These are phyloP conservation scores for Drosophila mulleri DNA, from an alignment of 2,888 invertebrate species.

Conservation along the genomic window DNA sequence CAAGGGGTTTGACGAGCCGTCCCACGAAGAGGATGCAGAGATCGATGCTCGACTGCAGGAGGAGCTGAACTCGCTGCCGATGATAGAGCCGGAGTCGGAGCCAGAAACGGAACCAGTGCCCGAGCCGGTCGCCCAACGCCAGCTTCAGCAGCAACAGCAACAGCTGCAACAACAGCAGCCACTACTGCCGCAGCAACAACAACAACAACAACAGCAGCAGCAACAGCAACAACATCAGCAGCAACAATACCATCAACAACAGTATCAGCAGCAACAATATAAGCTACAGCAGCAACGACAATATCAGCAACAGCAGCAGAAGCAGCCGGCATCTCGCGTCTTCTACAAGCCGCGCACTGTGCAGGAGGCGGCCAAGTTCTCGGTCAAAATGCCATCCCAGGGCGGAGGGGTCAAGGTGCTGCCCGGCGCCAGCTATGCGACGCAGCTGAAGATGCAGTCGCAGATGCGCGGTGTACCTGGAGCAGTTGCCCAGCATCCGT, in stretches of 20 bases:
- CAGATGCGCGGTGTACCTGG: background rate
- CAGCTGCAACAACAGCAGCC: no score
- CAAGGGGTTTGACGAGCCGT: background rate
- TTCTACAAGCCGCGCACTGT: background rate
- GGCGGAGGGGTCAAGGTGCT: background rate
- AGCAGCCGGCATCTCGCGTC: background rate
- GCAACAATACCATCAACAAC: no score
- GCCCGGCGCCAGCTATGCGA: background rate
- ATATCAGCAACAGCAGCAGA: slow-evolving; percentile 2
- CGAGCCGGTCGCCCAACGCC: background rate
- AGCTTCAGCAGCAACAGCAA: no score
- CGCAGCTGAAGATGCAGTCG: slow-evolving; percentile 15
- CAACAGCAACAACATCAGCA: no score
- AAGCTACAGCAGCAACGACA: background rate
- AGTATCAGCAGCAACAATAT: background rate
- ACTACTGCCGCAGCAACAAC: background rate
- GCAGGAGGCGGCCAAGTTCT: background rate
- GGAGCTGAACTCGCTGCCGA: slow-evolving; percentile 53
- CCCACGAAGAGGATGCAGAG: slow-evolving; percentile 19
- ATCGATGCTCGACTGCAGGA: slow-evolving; percentile 56
- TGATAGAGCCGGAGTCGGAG: slow-evolving; percentile 50
- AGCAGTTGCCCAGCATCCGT: background rate
- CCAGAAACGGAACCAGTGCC: slow-evolving; percentile 25
- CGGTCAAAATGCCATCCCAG: background rate
- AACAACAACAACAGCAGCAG: no score